Conservation (phyloP, 2,113 vertebrate genomes). For the Plecturocebus donacophilus region DNA sequence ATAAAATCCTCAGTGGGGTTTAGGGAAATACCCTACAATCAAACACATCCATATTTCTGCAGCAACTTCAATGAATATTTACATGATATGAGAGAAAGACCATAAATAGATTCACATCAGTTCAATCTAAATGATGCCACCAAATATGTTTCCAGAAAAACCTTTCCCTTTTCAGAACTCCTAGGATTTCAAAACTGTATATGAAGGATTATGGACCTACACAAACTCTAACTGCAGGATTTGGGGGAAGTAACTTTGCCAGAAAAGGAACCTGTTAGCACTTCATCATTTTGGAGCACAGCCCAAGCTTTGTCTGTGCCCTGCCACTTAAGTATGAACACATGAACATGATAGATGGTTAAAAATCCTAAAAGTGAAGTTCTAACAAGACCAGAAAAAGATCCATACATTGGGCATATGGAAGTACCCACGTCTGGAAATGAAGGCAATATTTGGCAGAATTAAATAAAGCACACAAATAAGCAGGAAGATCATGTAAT, state of each 20-base stretch:
- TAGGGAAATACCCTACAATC: not conserved
- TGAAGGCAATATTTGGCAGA: not conserved
- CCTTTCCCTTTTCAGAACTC: not conserved
- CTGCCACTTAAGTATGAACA: not conserved
- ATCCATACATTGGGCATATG: not conserved
- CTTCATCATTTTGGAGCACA: not conserved
- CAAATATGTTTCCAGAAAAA: not conserved
- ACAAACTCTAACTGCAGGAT: too few relatives aligned
- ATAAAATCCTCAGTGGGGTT: not conserved
- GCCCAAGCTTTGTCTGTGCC: not conserved
- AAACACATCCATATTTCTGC: not conserved
- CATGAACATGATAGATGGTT: not conserved
- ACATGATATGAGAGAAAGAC: not conserved
- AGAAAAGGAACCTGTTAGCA: not conserved
- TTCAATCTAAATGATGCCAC: not conserved
- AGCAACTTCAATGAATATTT: not conserved
- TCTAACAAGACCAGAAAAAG: slow-evolving; percentile 11
- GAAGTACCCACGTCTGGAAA: not conserved
- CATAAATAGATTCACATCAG: not conserved
- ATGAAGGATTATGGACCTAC: not conserved
- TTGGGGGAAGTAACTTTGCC: not conserved
- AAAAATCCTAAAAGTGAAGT: not conserved
- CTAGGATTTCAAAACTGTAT: not conserved
- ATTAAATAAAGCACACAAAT: slow-evolving; percentile 34
- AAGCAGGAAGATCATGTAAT: slow-evolving; percentile 18